Evolutionary conservation across 2,113 vertebrate genomes (phyloP).

Genomic region (Tetraodon nigroviridis): DNA sequence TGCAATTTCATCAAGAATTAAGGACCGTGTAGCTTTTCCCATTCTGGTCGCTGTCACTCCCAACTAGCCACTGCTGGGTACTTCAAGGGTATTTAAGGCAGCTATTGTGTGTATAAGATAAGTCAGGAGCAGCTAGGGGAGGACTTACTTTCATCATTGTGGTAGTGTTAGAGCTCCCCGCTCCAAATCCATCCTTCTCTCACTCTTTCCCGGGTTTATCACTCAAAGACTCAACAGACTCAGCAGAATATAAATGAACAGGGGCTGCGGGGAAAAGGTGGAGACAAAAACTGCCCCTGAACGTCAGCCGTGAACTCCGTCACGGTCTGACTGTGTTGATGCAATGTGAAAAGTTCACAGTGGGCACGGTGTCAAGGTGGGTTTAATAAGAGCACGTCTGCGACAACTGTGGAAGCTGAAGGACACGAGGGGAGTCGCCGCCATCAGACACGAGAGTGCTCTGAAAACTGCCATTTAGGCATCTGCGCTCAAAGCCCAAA

Average conservation of each 20-base stretch:
- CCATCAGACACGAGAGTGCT: too few relatives aligned
- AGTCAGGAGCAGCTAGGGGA: slow-evolving; percentile 58
- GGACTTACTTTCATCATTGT: slow-evolving; percentile 63
- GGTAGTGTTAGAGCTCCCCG: slow-evolving; percentile 43
- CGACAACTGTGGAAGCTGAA: too few relatives aligned
- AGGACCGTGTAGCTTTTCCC: slow-evolving; percentile 39
- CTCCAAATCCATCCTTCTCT: slow-evolving; percentile 41
- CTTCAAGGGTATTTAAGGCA: slow-evolving; percentile 63
- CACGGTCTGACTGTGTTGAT: slow-evolving; percentile 6
- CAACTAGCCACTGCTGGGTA: slow-evolving; percentile 37
- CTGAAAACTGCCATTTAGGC: too few relatives aligned
- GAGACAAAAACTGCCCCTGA: slow-evolving; percentile 37
- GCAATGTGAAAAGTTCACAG: slow-evolving; percentile 33
- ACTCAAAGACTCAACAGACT: slow-evolving; percentile 57
- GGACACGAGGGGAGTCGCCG: too few relatives aligned
- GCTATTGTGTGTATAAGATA: slow-evolving; percentile 67
- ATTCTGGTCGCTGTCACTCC: slow-evolving; percentile 58
- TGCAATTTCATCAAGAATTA: slow-evolving; percentile 73
- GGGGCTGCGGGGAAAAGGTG: slow-evolving; percentile 31
- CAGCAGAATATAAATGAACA: slow-evolving; percentile 65
- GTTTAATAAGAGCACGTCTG: background rate
- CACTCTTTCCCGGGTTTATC: slow-evolving; percentile 59
- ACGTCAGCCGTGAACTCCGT: slow-evolving; percentile 6
- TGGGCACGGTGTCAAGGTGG: slow-evolving; percentile 18
- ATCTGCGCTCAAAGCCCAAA: too few relatives aligned